These are phyloP conservation scores for Timandra comae DNA, from an alignment of 2,888 invertebrate genomes.

Conservation along the genomic window DNA sequence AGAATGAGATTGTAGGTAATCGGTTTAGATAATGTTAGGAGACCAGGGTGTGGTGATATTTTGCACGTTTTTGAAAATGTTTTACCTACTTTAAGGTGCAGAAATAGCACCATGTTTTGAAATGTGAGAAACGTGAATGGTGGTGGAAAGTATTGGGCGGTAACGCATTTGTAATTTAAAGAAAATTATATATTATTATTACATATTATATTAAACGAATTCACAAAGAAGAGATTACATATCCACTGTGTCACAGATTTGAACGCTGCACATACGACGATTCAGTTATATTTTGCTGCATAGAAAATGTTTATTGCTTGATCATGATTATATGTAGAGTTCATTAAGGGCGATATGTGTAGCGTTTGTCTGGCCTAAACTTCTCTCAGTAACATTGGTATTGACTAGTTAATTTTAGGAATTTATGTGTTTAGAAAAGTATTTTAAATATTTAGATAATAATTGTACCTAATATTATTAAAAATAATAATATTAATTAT, in stretches of 20 bases:
- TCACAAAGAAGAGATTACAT: slow-evolving; percentile 66
- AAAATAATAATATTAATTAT: slow-evolving; percentile 46
- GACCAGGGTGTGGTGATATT: slow-evolving; percentile 78
- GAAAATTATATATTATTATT: slow-evolving; percentile 34
- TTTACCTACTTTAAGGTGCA: slow-evolving; percentile 70
- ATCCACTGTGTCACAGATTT: slow-evolving; percentile 59
- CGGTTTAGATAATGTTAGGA: slow-evolving; percentile 74
- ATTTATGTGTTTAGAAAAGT: slow-evolving; percentile 77
- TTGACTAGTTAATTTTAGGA: slow-evolving; percentile 72
- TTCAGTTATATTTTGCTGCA: too few species aligned
- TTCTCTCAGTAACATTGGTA: slow-evolving; percentile 68
- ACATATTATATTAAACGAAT: slow-evolving; percentile 42
- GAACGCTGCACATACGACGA: slow-evolving; percentile 70
- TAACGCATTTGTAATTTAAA: slow-evolving; percentile 60
- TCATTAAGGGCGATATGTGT: too few species aligned
- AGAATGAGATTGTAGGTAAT: slow-evolving; percentile 66
- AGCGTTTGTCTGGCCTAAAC: slow-evolving; percentile 68
- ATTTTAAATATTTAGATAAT: slow-evolving; percentile 76
- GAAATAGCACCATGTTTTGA: slow-evolving; percentile 57
- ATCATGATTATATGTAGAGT: too few species aligned
- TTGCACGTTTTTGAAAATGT: slow-evolving; percentile 77
- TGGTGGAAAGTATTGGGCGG: slow-evolving; percentile 50
- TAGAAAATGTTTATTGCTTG: too few species aligned
- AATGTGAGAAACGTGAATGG: slow-evolving; percentile 47
- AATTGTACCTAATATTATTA: slow-evolving; percentile 58